Conservation (phyloP, 2,888 invertebrate genomes). For the Hydraecia micacea region DNA sequence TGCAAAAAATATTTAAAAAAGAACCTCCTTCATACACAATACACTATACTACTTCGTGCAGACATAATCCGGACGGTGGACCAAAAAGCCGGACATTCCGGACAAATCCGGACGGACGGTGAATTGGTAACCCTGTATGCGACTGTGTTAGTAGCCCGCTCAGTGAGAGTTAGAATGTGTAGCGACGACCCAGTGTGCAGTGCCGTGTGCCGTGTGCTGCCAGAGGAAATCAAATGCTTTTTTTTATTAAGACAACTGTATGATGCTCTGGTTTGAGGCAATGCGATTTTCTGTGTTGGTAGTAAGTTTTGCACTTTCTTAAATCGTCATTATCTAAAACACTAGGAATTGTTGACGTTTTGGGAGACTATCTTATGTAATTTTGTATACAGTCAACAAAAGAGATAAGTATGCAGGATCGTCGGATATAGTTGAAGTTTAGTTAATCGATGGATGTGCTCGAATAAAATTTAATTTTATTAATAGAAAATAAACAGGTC, state of each 20-base stretch:
- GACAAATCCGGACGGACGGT: neutral
- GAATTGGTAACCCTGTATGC: conserved; percentile 68
- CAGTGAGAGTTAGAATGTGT: conserved; percentile 86
- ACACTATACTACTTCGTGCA: no score
- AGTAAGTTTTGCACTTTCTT: neutral
- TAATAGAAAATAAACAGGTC: no score
- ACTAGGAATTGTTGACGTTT: neutral
- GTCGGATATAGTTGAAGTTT: no score
- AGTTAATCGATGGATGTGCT: no score
- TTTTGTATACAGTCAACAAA: no score
- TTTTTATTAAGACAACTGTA: conserved; percentile 26
- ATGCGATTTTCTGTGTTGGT: neutral
- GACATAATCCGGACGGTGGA: no score
- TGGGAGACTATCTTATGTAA: neutral
- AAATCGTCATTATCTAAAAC: neutral
- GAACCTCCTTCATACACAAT: no score
- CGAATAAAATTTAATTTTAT: no score
- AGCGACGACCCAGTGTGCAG: conserved; percentile 74
- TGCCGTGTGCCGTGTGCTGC: conserved; percentile 72
- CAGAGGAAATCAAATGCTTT: conserved; percentile 38
- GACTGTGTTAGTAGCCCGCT: conserved; percentile 78
- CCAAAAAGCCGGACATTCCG: neutral
- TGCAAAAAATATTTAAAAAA: no score
- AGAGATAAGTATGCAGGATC: no score
- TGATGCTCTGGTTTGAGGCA: conserved; percentile 27